These are phyloP conservation scores for Lepas anatifera DNA, from an alignment of 2,888 invertebrate species.

Conservation along the genomic window DNA sequence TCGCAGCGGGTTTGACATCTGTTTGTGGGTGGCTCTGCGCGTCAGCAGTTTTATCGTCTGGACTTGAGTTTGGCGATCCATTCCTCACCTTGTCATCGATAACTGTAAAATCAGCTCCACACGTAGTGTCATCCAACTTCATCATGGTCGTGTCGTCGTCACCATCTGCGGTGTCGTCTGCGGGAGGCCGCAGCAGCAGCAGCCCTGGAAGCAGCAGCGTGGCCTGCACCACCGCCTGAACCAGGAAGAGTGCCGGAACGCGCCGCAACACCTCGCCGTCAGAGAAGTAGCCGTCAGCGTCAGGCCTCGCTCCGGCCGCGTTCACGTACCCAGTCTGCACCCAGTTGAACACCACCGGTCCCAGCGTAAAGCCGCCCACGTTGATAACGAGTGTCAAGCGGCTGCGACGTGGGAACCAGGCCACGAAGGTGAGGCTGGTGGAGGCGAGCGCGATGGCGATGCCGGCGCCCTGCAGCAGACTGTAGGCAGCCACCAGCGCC, in stretches of 20 bases:
- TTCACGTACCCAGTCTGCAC: slow-evolving; percentile 33
- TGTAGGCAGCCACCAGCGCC: background rate
- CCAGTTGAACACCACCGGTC: slow-evolving; percentile 32
- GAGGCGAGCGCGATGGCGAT: background rate
- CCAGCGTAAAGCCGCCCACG: slow-evolving; percentile 33
- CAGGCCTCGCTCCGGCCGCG: slow-evolving; percentile 23
- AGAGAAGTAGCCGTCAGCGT: slow-evolving; percentile 24
- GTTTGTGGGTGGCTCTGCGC: too few species aligned
- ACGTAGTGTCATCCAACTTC: too few species aligned
- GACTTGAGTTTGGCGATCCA: too few species aligned
- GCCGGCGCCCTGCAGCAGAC: slow-evolving; percentile 3
- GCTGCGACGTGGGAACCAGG: slow-evolving; percentile 32
- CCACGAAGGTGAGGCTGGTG: background rate
- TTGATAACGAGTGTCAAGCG: slow-evolving; percentile 32
- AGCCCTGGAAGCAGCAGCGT: slow-evolving; percentile 25
- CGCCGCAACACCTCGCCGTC: slow-evolving; percentile 28
- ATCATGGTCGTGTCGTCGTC: background rate
- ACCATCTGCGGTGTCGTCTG: background rate
- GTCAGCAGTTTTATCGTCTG: too few species aligned
- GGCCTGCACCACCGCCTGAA: slow-evolving; percentile 30
- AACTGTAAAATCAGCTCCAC: too few species aligned
- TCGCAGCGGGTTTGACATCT: background rate
- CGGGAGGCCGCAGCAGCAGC: background rate
- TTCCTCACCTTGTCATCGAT: too few species aligned
- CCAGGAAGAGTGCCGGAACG: slow-evolving; percentile 30